Base-by-base conservation (phyloP, 2,113 vertebrate species). In the Gnathonemus longibarbis region DNA sequence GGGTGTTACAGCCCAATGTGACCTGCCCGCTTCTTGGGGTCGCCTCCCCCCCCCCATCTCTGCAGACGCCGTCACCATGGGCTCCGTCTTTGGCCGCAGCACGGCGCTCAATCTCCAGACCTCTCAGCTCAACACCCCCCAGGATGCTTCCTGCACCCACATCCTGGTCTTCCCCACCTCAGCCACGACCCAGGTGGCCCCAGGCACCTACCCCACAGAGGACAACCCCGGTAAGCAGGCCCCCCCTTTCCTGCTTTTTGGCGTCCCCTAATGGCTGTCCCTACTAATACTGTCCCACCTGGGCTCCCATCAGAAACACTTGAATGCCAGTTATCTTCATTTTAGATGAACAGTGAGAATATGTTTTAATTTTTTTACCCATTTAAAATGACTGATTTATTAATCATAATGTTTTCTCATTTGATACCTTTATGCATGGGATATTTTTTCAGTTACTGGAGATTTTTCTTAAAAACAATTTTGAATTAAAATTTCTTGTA, bases 111-210 rank as follows among this genome's bases (percentile, higher is more conserved):
- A 99, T 90, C 93, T 99, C 94, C 98, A 99, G 96, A 98, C 98
- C 0, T 99, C 98, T 9, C 98, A 99, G 95, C 96, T 99, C 45
- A 99, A 98, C 93, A 99, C 98, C 0, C 98, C 98, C 24, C 98
- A 99, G 93, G 98, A 99, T 10, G 98, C 98, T 86, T 99, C 98
- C 90, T 99, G 98, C 89, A 99, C 98, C 0, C 98, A 99, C 94
- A 99, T 99, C 94, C 93, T 99, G 89, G 98, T 99, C 92, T 99
- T 99, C 94, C 98, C 98, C 56, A 99, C 98, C 19, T 99, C 98
- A 0, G 97, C 98, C 90, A 99, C 98, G 84, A 99, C 98, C 91
- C 98, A 99, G 91, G 97, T 99, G 89, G 97, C 98, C 87, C 97
- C 98, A 89, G 98, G 97, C 90, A 97, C 98, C 89, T 99, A 98